A percentile compares a stretch with the other conserved stretches of the same genome.
phyloP scores from a whole-genome alignment of 2,888 invertebrate genomes.

The Tolmerus cingulatus region DNA sequence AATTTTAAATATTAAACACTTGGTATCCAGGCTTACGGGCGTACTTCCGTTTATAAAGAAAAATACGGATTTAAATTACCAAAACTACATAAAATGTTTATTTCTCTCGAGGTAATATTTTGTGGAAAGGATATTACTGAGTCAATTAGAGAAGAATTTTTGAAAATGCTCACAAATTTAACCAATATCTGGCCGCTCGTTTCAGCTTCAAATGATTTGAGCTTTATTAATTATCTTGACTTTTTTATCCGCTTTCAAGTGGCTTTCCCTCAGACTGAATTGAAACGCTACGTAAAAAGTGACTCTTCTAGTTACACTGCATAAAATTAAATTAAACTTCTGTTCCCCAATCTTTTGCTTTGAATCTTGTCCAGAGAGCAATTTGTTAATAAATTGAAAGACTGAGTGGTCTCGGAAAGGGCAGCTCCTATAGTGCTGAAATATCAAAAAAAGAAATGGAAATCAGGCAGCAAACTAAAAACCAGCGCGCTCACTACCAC shows the following conservation, averaged over 20 bases:
- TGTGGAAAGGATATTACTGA: neutral
- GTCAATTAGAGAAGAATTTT: neutral
- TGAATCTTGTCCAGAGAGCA: neutral
- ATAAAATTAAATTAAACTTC: neutral
- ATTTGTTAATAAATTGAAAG: slow-evolving; percentile 16
- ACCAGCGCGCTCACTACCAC: slow-evolving; percentile 26
- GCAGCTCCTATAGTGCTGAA: neutral
- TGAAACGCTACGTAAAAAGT: neutral
- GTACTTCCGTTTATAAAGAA: too few relatives aligned
- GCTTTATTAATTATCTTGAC: neutral
- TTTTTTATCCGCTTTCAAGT: neutral
- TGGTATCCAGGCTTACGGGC: too few relatives aligned
- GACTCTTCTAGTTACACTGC: neutral
- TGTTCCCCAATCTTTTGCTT: neutral
- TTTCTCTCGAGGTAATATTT: too few relatives aligned
- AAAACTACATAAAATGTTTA: too few relatives aligned
- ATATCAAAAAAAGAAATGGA: neutral
- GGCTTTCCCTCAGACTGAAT: neutral
- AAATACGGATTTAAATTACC: too few relatives aligned
- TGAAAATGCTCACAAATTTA: neutral
- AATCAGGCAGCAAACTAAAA: neutral
- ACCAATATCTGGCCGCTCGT: neutral
- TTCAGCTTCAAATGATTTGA: too few relatives aligned
- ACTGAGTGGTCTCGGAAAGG: neutral
- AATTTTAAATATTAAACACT: too few relatives aligned